A percentile compares a stretch with the other conserved stretches of the same genome.
phyloP scores from a whole-genome alignment of 2,113 vertebrate species.

The Equus przewalskii region DNA sequence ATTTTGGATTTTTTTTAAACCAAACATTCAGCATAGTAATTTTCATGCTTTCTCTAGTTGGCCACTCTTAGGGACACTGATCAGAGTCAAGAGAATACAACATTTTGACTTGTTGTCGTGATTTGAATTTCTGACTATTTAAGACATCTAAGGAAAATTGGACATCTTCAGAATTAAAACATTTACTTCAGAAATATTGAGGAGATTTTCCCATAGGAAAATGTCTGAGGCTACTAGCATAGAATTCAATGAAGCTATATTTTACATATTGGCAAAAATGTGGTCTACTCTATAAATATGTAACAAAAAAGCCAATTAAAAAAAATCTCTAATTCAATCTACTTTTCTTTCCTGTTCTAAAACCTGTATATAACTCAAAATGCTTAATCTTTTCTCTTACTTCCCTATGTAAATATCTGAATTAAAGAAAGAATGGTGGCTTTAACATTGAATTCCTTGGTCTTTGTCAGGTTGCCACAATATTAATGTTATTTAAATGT shows the following conservation, averaged over 20 bases:
- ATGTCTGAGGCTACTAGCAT: not conserved
- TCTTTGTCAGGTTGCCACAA: slow-evolving; percentile 82
- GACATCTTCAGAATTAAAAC: not conserved
- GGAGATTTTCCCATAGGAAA: not conserved
- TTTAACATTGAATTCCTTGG: slow-evolving; percentile 75
- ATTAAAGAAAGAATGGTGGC: slow-evolving; percentile 13
- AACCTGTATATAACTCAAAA: not conserved
- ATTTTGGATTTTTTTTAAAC: not conserved
- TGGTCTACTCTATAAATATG: not conserved
- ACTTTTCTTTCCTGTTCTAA: not conserved
- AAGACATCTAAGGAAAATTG: not conserved
- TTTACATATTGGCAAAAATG: not conserved
- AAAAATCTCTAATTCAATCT: not conserved
- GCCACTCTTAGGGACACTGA: not conserved
- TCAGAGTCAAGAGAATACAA: not conserved
- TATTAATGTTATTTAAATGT: slow-evolving; percentile 85
- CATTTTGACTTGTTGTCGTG: not conserved
- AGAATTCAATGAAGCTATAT: not conserved
- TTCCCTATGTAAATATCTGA: not conserved
- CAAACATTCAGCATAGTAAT: not conserved
- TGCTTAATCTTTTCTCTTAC: not conserved
- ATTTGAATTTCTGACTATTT: slow-evolving; percentile 55
- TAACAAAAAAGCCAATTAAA: not conserved
- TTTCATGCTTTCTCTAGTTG: not conserved
- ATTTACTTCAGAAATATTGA: not conserved